A percentile compares a stretch with the other conserved stretches of the same genome.
Conservation (phyloP, 2,113 vertebrate species). For the Cranoglanis bouderius region DNA sequence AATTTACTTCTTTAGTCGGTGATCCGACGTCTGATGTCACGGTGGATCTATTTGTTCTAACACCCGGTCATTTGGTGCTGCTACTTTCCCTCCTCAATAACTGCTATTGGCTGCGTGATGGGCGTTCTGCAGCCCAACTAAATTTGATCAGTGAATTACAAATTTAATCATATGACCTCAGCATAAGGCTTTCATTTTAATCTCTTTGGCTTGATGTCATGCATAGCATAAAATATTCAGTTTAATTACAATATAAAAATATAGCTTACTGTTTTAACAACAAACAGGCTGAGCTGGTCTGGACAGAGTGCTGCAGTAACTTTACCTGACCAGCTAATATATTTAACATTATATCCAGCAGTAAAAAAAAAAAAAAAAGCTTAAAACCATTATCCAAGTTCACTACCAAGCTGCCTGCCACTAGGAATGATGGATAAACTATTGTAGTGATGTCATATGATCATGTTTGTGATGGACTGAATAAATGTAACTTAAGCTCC, state of each 20-base stretch:
- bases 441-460: not conserved
- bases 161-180: not conserved
- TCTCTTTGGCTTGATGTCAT: not conserved
- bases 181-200: not conserved
- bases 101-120: not conserved
- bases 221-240: not conserved
- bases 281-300: not conserved
- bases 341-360: not conserved
- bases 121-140: not conserved
- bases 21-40: not conserved
- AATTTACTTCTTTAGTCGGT: not conserved
- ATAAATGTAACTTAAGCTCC: not conserved
- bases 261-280: not conserved
- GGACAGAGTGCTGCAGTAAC: not conserved
- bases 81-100: not conserved
- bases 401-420: not conserved
- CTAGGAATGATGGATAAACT: not conserved
- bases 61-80: constrained; percentile 16
- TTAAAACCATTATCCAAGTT: too few relatives aligned
- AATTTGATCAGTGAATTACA: not conserved
- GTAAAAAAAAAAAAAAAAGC: too few relatives aligned
- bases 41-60: not conserved
- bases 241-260: not conserved
- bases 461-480: not conserved
- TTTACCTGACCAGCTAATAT: not conserved